These are phyloP conservation scores for Neosilurus hyrtlii DNA, from an alignment of 2,797 vertebrate species.

Conservation along the genomic window DNA sequence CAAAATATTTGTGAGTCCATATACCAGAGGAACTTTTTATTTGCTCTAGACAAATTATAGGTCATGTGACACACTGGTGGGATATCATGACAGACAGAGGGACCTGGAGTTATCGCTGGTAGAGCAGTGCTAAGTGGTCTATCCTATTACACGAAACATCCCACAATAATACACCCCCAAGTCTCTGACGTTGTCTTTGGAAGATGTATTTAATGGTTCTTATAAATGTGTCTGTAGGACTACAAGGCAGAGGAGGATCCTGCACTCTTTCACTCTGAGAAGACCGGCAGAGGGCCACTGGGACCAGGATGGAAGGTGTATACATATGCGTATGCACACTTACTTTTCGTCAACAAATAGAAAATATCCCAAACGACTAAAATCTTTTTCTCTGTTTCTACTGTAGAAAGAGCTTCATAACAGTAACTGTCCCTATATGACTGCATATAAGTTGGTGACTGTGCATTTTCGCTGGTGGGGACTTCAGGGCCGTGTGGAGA, in stretches of 20 bases:
- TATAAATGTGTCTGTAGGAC: conserved; percentile 49
- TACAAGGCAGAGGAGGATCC: conserved; percentile 64
- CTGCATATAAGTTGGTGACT: conserved; percentile 70
- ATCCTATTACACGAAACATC: too few relatives aligned
- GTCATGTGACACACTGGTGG: too few relatives aligned
- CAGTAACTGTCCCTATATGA: conserved; percentile 69
- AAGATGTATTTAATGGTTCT: neutral
- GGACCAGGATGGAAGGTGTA: conserved; percentile 62
- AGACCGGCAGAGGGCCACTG: conserved; percentile 62
- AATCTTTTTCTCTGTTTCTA: neutral
- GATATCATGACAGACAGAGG: too few relatives aligned
- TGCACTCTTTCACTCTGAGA: conserved; percentile 62
- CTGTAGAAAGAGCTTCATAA: conserved; percentile 66
- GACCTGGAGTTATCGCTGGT: too few relatives aligned
- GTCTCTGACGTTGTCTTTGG: neutral
- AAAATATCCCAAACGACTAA: neutral
- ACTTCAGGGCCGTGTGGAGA: conserved; percentile 68
- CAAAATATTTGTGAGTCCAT: neutral
- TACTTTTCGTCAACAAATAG: neutral
- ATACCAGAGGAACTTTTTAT: neutral
- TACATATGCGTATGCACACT: neutral
- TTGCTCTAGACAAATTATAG: neutral
- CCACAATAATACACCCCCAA: too few relatives aligned
- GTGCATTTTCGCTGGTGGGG: conserved; percentile 74
- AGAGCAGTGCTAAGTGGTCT: too few relatives aligned